Conservation (phyloP, 2,888 invertebrate species). For the Ferrisia virgata region DNA sequence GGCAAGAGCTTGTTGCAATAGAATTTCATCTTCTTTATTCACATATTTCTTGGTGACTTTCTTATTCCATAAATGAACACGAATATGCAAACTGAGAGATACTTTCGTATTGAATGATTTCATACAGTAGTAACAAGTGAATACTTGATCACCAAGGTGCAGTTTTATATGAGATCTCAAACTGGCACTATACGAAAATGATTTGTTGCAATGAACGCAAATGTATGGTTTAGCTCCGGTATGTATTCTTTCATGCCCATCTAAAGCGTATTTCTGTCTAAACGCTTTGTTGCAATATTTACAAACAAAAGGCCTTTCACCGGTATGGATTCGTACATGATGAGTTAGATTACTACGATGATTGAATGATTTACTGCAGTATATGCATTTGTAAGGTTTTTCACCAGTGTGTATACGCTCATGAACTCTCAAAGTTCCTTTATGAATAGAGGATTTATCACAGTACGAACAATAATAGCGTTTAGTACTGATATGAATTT, state of each 20-base stretch:
- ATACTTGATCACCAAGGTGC: not conserved
- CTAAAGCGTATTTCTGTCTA: not conserved
- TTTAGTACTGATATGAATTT: constrained; percentile 28
- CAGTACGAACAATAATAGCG: constrained; percentile 17
- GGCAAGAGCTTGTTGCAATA: not conserved
- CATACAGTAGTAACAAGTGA: constrained; percentile 8
- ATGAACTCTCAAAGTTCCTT: not conserved
- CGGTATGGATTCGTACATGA: not conserved
- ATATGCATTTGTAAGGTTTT: not conserved
- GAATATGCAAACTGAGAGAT: not conserved
- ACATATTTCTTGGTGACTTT: not conserved
- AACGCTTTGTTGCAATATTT: constrained; percentile 2
- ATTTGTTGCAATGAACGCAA: not conserved
- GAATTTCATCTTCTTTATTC: not conserved
- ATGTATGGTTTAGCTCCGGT: not conserved
- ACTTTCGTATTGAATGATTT: not conserved
- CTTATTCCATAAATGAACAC: not conserved
- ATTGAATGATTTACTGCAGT: constrained; percentile 1
- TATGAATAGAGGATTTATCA: constrained; percentile 10
- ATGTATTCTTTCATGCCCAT: not conserved
- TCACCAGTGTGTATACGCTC: not conserved
- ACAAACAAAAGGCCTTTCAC: constrained; percentile 1
- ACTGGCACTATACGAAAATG: not conserved
- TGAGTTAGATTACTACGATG: constrained; percentile 9
- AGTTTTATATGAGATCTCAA: not conserved